Percentiles rank a stretch among this genome's conserved stretches.
These are phyloP conservation scores for Falco novaeseelandiae DNA, from an alignment of 2,797 vertebrate species.

Conservation along the genomic window DNA sequence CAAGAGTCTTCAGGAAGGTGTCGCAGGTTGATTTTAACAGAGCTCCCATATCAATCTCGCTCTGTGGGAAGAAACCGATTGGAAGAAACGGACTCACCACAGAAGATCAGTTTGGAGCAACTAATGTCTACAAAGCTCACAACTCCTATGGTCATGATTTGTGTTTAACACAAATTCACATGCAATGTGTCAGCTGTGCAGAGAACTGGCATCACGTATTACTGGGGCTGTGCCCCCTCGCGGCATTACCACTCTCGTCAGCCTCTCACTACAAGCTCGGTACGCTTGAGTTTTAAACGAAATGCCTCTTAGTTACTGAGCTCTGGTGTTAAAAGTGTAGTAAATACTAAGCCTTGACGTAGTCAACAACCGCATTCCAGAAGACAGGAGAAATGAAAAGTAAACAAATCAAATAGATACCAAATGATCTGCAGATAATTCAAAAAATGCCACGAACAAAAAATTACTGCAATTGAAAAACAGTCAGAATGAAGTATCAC, in stretches of 20 bases:
- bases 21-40: slow-evolving; percentile 95
- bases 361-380: neutral
- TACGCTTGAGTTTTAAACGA: neutral
- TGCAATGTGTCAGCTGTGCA: neutral
- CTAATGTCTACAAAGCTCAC: neutral
- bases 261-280: neutral
- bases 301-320: neutral
- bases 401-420: neutral
- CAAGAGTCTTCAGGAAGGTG: slow-evolving; percentile 95
- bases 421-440: neutral
- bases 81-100: neutral
- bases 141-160: neutral
- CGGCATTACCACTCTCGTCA: neutral
- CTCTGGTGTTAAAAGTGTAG: neutral
- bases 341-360: neutral
- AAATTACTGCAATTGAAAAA: neutral
- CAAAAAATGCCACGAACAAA: neutral
- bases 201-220: neutral
- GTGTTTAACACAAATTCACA: neutral
- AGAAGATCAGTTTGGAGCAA: neutral
- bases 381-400: neutral
- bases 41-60: slow-evolving; percentile 84
- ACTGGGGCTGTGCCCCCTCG: neutral
- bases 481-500: neutral
- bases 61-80: slow-evolving; percentile 61